Evolutionary conservation across 2,797 vertebrate species (phyloP), one percentile per base, ranked within the genome.

Genomic region (Neosilurus mollespiculum): DNA sequence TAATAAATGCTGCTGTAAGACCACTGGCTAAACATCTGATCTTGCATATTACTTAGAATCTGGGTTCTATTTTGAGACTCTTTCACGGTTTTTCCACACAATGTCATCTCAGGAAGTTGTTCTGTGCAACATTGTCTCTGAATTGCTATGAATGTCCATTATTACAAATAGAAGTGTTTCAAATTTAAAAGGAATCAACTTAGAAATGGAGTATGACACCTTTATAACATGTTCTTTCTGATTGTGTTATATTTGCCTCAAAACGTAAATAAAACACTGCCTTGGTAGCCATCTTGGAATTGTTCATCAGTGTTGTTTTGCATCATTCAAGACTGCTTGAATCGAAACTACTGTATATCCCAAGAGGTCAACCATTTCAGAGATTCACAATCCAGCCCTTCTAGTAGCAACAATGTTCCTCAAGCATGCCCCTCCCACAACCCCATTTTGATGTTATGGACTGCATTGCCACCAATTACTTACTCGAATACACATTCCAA

Each of bases 1-100:
- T 51, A 64, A 64, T 78, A 78, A 49, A 78, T 24, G 11, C 51
- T 62, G 14, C 16, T 78, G 49, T 51, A 64, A 64, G n/a, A 18
- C 14, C 56, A 64, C n/a, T 64, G 18, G 26, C 8, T 18, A 78
- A 62, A 64, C 26, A 59, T 76, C 72, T 75, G 53, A 75, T 58
- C 56, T 78, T 20, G 16, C 15, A 64, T n/a, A 78, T 64, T 78
- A 51, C 59, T 18, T 15, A 5, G 11, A 51, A 62, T 2, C 14
- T 51, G 43, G 49, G 43, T 51, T 37, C 3, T 7, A 15, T 30
- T 58, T 75, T 2, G 16, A 43, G 58, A 61, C 72, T 78, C 59
- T 62, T 24, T 78, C 76, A 24, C 43, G 72, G 26, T 3, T 37
- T 24, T 65, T 66, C 15, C 18, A 12, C 2, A 16, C 12, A 18